Conservation (phyloP, 2,797 vertebrate species). For the Bradypodion pumilum region DNA sequence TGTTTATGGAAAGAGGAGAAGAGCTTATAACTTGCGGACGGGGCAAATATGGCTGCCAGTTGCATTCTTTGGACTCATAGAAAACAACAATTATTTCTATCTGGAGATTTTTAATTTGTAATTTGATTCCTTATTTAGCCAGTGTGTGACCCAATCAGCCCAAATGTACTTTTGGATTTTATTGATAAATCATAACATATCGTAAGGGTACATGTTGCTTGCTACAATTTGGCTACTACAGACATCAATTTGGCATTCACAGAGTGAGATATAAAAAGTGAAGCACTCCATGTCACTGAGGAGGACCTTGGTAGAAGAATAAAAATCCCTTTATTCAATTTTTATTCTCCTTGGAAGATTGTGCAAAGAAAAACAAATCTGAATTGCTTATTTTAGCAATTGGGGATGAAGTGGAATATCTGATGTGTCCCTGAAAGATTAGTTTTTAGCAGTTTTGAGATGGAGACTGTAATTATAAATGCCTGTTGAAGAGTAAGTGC, state of each 20-base stretch:
- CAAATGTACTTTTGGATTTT: not conserved
- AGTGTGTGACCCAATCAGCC: not conserved
- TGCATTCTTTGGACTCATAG: not conserved
- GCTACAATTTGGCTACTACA: not conserved
- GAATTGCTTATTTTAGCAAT: slow-evolving; percentile 9
- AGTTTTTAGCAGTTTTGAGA: not conserved
- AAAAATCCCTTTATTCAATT: not conserved
- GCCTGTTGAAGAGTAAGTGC: not conserved
- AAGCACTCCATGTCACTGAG: not conserved
- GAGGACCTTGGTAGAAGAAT: not conserved
- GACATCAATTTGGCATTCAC: not conserved
- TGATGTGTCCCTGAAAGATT: not conserved
- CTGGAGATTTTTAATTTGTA: not conserved
- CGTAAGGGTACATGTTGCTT: not conserved
- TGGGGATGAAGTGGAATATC: not conserved
- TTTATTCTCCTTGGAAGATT: not conserved
- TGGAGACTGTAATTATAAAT: not conserved
- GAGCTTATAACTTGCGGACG: not conserved
- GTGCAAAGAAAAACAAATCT: not conserved
- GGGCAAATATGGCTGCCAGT: not conserved
- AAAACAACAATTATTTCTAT: not conserved
- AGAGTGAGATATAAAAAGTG: not conserved
- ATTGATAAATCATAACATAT: not conserved
- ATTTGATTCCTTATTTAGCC: not conserved
- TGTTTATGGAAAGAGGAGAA: not conserved